Evolutionary conservation across 2,113 vertebrate genomes (phyloP).

Genomic region (Rhinogobius similis): DNA sequence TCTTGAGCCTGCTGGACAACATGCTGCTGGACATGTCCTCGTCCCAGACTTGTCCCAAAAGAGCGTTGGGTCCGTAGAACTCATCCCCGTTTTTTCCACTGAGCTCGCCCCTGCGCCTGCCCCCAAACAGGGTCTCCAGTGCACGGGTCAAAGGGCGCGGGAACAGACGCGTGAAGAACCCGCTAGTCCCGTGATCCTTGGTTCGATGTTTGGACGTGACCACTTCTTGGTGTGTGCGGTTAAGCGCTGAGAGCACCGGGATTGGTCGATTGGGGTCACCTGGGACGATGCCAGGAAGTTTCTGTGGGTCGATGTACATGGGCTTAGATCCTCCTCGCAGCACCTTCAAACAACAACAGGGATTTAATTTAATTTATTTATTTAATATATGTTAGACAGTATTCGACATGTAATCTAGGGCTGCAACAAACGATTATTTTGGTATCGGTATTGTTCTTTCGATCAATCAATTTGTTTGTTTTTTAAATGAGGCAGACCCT

Average conservation of each 20-base stretch:
- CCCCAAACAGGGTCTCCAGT: conserved; percentile 69
- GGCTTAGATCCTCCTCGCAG: conserved; percentile 73
- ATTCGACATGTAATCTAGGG: not conserved
- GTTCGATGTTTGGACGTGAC: conserved; percentile 7
- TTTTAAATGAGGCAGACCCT: too few species aligned
- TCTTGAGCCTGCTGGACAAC: conserved; percentile 75
- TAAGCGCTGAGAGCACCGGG: conserved; percentile 74
- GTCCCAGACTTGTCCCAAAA: conserved; percentile 73
- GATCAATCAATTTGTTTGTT: too few species aligned
- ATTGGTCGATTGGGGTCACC: conserved; percentile 77
- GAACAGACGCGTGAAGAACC: conserved; percentile 67
- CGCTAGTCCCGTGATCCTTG: conserved; percentile 31
- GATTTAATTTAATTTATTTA: too few species aligned
- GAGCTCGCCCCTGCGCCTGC: conserved; percentile 52
- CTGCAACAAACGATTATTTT: too few species aligned
- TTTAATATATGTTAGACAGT: fast-evolving
- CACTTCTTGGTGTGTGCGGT: conserved; percentile 49
- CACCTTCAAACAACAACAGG: conserved; percentile 51
- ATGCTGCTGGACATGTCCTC: conserved; percentile 79
- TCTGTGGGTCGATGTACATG: conserved; percentile 73
- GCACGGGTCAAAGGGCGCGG: conserved; percentile 65
- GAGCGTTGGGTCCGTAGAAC: conserved; percentile 67
- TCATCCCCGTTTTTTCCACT: conserved; percentile 49
- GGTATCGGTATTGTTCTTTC: too few species aligned
- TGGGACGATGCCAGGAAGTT: conserved; percentile 76